Evolutionary conservation across 1,140 invertebrate genomes (phyloP).

Genomic region (Pseudobourletiella spinata): DNA sequence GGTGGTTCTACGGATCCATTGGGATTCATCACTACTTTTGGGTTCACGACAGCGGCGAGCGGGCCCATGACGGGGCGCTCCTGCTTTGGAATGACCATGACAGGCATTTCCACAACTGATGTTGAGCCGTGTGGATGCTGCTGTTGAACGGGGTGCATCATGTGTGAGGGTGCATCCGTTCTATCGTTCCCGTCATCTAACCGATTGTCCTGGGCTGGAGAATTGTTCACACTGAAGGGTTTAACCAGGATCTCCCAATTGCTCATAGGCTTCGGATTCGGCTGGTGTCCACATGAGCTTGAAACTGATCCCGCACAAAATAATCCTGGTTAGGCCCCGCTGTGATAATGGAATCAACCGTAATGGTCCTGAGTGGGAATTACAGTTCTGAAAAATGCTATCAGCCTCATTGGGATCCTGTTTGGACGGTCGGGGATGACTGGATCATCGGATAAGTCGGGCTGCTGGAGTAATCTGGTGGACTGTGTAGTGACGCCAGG

Average conservation of each 20-base stretch:
- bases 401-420: background rate
- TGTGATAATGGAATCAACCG: background rate
- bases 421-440: background rate
- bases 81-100: slow-evolving; percentile 8
- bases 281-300: slow-evolving; percentile 6
- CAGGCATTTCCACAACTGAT: slow-evolving; percentile 20
- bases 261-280: slow-evolving; percentile 27
- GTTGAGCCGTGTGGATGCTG: slow-evolving; percentile 24
- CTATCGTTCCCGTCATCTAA: background rate
- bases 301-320: background rate
- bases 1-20: background rate
- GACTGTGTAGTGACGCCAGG: background rate
- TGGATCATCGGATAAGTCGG: background rate
- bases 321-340: background rate
- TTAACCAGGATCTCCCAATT: slow-evolving; percentile 4
- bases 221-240: slow-evolving; percentile 22
- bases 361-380: background rate
- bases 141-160: slow-evolving; percentile 25
- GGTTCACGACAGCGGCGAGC: background rate
- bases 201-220: background rate
- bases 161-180: background rate
- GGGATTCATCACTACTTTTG: background rate
- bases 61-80: background rate
- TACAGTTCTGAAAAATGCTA: background rate
- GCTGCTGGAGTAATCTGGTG: background rate